phyloP scores from a whole-genome alignment of 2,888 invertebrate genomes.

The Isotomurus palustris region DNA sequence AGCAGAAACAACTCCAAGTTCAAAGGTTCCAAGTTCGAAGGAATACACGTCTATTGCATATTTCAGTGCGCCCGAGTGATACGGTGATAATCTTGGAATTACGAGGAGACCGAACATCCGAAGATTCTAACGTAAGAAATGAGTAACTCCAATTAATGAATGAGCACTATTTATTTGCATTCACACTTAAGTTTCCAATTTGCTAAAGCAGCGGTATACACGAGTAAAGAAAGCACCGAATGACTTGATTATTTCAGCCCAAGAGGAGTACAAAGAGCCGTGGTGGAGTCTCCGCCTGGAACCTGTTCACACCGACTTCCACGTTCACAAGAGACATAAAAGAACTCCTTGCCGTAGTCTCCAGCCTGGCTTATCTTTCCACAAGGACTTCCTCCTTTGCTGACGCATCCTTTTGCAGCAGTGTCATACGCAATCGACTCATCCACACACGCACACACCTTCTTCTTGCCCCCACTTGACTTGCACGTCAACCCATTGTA shows the following conservation, averaged over 20 bases:
- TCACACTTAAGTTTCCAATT: background rate
- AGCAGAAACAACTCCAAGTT: too few relatives aligned
- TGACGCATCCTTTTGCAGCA: slow-evolving; percentile 23
- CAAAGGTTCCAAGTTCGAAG: too few relatives aligned
- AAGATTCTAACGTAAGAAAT: too few relatives aligned
- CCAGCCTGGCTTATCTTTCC: slow-evolving; percentile 35
- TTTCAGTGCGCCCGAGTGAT: too few relatives aligned
- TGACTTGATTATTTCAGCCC: background rate
- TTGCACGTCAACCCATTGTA: slow-evolving; percentile 26
- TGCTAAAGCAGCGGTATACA: background rate
- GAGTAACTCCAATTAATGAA: too few relatives aligned
- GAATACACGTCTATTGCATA: too few relatives aligned
- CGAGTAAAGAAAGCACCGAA: background rate
- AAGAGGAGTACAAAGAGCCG: slow-evolving; percentile 26
- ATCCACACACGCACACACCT: slow-evolving; percentile 30
- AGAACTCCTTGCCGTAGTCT: slow-evolving; percentile 35
- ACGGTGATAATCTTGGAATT: too few relatives aligned
- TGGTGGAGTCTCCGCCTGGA: slow-evolving; percentile 35
- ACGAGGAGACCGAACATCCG: too few relatives aligned
- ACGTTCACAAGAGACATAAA: slow-evolving; percentile 28
- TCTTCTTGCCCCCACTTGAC: slow-evolving; percentile 1
- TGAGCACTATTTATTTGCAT: too few relatives aligned
- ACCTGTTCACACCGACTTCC: slow-evolving; percentile 27
- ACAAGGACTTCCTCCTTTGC: slow-evolving; percentile 24
- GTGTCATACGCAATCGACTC: slow-evolving; percentile 26